phyloP scores from a whole-genome alignment of 2,888 invertebrate species.

The Cheiracanthium punctorium region DNA sequence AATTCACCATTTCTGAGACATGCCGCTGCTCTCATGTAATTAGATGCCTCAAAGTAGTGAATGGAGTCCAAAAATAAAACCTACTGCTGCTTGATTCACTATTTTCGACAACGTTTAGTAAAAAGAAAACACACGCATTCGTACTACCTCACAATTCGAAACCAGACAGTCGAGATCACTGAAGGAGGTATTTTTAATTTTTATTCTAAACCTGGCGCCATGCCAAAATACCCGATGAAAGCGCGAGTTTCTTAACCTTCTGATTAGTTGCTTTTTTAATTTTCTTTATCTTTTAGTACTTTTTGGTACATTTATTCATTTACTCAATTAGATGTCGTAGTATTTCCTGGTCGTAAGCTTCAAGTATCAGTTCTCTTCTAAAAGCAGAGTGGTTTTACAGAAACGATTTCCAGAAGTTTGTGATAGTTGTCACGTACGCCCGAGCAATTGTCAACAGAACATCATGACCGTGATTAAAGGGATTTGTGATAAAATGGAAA shows the following conservation, averaged over 20 bases:
- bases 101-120: not conserved
- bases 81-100: not conserved
- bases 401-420: not conserved
- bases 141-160: conserved; percentile 36
- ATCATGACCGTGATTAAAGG: not conserved
- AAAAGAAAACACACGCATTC: conserved; percentile 26
- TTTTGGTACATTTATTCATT: conserved; percentile 22
- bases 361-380: not conserved
- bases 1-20: not conserved
- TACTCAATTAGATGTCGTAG: not conserved
- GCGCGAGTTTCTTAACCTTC: conserved; percentile 23
- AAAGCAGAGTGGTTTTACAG: not conserved
- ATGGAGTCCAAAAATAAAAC: conserved; percentile 8
- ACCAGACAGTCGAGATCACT: conserved; percentile 39
- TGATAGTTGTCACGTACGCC: conserved; percentile 28
- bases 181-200: conserved; percentile 18
- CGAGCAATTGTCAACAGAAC: not conserved
- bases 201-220: conserved; percentile 20
- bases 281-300: not conserved
- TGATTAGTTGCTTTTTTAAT: not conserved
- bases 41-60: not conserved
- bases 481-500: not conserved
- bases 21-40: not conserved
- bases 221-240: conserved; percentile 36
- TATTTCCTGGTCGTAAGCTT: no score